Evolutionary conservation across 2,888 invertebrate genomes (phyloP).

Genomic region (Diploptera punctata): DNA sequence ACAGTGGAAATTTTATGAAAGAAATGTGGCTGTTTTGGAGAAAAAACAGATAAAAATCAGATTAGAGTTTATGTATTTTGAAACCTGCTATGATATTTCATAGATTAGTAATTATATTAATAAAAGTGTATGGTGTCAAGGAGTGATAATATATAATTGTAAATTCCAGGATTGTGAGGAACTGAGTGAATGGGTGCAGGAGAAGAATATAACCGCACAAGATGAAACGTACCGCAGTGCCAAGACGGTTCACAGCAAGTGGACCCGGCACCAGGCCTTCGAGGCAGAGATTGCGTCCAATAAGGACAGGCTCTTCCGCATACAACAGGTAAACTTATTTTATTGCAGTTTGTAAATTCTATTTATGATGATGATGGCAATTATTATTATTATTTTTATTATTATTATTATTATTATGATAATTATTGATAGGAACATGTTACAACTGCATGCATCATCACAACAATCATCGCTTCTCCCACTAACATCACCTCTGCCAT

Average conservation of each 20-base stretch:
- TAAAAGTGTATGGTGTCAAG: background rate
- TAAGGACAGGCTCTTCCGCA: conserved; percentile 85
- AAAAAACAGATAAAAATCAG: background rate
- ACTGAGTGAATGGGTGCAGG: conserved; percentile 98
- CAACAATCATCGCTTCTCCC: no score
- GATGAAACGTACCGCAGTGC: conserved; percentile 99
- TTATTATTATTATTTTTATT: no score
- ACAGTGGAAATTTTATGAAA: no score
- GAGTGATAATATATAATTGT: conserved; percentile 17
- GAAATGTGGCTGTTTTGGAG: no score
- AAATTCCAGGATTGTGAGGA: conserved; percentile 93
- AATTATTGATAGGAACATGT: no score
- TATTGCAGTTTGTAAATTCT: no score
- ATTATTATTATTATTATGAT: no score
- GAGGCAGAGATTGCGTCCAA: conserved; percentile 99
- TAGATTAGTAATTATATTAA: no score
- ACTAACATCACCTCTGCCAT: no score
- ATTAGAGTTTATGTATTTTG: background rate
- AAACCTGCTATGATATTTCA: no score
- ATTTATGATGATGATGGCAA: no score
- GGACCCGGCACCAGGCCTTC: conserved; percentile 99
- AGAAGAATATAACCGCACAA: conserved; percentile 98
- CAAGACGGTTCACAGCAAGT: conserved; percentile 99
- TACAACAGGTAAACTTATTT: conserved; percentile 76
- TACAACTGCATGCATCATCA: no score